Conservation (phyloP, 2,797 vertebrate genomes). For the Thaleichthys pacificus region DNA sequence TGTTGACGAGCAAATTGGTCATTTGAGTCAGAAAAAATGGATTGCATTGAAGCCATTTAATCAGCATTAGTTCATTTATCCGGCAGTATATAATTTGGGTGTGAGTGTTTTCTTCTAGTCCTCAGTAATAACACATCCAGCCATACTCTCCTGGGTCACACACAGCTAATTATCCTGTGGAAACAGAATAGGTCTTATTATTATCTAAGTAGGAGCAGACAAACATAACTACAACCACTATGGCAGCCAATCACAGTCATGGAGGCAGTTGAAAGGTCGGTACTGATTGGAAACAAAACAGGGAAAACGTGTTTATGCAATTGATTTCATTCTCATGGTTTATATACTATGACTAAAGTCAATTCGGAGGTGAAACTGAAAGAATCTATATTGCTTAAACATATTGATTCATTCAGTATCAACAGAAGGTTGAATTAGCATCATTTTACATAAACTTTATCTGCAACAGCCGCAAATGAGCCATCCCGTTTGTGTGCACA, state of each 20-base stretch:
- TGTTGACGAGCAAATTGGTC: conserved; percentile 50
- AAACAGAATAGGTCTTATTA: conserved; percentile 58
- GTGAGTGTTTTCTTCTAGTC: conserved; percentile 54
- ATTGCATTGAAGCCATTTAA: conserved; percentile 62
- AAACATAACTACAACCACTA: conserved; percentile 32
- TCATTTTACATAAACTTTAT: too few relatives aligned
- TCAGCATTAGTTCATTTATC: conserved; percentile 66
- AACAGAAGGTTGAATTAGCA: too few relatives aligned
- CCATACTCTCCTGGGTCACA: conserved; percentile 52
- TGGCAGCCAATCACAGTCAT: neutral
- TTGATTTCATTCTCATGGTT: too few relatives aligned
- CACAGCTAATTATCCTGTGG: conserved; percentile 59
- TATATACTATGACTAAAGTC: too few relatives aligned
- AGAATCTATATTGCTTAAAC: too few relatives aligned
- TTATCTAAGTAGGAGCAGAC: conserved; percentile 57
- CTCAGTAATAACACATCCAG: conserved; percentile 59
- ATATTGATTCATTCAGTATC: too few relatives aligned
- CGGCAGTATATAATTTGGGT: conserved; percentile 58
- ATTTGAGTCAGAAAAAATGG: conserved; percentile 45
- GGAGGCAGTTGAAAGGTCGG: neutral
- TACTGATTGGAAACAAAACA: too few relatives aligned
- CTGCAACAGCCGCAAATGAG: too few relatives aligned
- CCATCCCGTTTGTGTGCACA: too few relatives aligned
- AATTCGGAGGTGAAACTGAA: too few relatives aligned
- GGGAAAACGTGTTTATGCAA: too few relatives aligned